A percentile compares a stretch with the other conserved stretches of the same genome.
phyloP scores from a whole-genome alignment of 2,113 vertebrate species.

The Cynocephalus volans region DNA sequence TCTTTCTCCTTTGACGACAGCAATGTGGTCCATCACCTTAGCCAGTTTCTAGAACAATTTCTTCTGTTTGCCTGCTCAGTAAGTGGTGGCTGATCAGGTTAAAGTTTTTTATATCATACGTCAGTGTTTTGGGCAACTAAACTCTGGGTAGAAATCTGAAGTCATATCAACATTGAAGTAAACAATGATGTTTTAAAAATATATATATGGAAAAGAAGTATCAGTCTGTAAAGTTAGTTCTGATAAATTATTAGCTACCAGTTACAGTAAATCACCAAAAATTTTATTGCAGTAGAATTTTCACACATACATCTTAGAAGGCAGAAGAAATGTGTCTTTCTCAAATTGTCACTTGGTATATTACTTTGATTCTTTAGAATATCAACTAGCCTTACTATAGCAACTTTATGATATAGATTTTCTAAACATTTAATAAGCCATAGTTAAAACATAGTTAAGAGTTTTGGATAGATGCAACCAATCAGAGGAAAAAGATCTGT shows the following conservation, averaged over 20 bases:
- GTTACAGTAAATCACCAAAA: neutral
- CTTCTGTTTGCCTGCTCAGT: neutral
- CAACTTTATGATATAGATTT: neutral
- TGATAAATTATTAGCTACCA: constrained; percentile 28
- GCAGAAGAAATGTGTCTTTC: neutral
- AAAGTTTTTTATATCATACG: neutral
- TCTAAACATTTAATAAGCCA: constrained; percentile 31
- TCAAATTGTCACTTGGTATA: neutral
- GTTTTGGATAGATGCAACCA: neutral
- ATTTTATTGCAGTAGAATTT: neutral
- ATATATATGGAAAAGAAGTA: neutral
- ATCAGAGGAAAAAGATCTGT: neutral
- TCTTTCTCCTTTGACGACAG: constrained; percentile 57
- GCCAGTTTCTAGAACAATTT: constrained; percentile 58
- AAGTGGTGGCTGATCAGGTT: neutral
- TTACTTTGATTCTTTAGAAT: constrained; percentile 5
- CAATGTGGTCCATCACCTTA: constrained; percentile 2
- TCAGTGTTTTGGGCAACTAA: neutral
- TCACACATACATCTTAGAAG: neutral
- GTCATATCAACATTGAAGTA: neutral
- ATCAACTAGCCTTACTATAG: neutral
- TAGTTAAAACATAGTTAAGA: neutral
- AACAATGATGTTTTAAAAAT: neutral
- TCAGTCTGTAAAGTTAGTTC: neutral
- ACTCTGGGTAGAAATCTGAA: neutral